These are phyloP conservation scores for Holothuria glaberrima DNA, from an alignment of 35 echinoderm and acorn worm genomes.

Conservation along the genomic window DNA sequence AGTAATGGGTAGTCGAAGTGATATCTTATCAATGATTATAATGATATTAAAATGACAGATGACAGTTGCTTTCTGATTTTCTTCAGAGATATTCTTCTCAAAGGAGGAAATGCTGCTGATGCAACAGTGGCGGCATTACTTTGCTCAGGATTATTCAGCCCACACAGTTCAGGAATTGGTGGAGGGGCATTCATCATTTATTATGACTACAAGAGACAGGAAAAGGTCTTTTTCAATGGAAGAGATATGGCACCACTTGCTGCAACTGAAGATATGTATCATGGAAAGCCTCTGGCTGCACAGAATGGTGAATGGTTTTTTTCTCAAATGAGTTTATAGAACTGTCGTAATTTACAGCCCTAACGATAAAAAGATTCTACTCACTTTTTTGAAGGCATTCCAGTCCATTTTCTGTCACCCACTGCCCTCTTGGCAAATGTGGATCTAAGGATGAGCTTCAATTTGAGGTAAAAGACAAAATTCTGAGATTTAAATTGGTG, in stretches of 20 bases:
- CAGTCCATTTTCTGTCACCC: too few species aligned
- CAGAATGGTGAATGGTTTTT: neutral
- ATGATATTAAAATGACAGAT: too few species aligned
- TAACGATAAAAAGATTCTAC: too few species aligned
- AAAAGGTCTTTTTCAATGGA: constrained; percentile 52
- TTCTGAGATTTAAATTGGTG: too few species aligned
- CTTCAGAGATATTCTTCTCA: constrained; percentile 64
- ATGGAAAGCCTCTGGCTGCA: neutral
- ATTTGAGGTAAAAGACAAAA: too few species aligned
- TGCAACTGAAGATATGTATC: constrained; percentile 68
- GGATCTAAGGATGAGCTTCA: too few species aligned
- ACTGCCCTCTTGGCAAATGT: too few species aligned
- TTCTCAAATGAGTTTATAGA: too few species aligned
- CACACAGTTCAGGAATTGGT: constrained; percentile 71
- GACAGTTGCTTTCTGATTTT: too few species aligned
- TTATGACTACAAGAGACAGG: constrained; percentile 31
- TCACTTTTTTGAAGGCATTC: neutral
- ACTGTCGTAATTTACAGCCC: too few species aligned
- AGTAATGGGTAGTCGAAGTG: too few species aligned
- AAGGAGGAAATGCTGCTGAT: constrained; percentile 70
- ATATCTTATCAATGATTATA: too few species aligned
- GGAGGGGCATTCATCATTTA: constrained; percentile 69
- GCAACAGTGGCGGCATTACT: constrained; percentile 71
- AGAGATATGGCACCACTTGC: constrained; percentile 65
- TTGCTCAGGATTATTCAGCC: constrained; percentile 58